Base-by-base conservation (phyloP, 2,113 vertebrate genomes). In the Sphyrna mokarran region DNA sequence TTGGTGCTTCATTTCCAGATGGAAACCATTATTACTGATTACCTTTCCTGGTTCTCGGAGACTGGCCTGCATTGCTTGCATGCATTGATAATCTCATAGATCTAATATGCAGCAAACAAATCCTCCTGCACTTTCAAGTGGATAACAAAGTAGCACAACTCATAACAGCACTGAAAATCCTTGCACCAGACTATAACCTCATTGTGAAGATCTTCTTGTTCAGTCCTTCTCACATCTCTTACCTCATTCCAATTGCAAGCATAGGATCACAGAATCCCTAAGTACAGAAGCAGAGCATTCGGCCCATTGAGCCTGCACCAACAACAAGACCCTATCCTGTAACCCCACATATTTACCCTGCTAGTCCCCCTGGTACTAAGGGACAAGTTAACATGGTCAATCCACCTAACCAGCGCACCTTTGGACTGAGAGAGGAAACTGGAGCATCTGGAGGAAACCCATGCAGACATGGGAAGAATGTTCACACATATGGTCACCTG, bases 1-100 rank as follows among this genome's bases (percentile, higher is more conserved):
- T 94, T 26, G 91, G 18, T 94, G 91, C 69, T 94, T 69, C 37
- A 23, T 94, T 94, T 40, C 40, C 63, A 40, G 91, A 37, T 94
- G 91, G 91, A 94, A 94, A 66, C 20, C 33, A 69, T 94, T 94
- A 93, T 37, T 37, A 63, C 37, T 70, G n/a, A 69, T 93, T 94
- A 26, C 20, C n/a, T 70, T 43, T 94, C 66, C 91, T 94, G 37
- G 40, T 94, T 94, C 66, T 2, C 69, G 91, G 91, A 69, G 63
- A 7, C 16, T 20, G 18, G 10, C 33, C 63, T 40, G 20, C 22
- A 63, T 37, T 94, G 37, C 2, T 94, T 94, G 33, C 68, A 70
- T 68, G 1, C 37, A 90, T 13, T 6, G 26, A 16, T 61, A 20
- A 2, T 13, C 86, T 58, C 48, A 23, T 20, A 26, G 9, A 26